Evolutionary conservation across 2,797 vertebrate genomes (phyloP).

Genomic region (Thaleichthys pacificus): DNA sequence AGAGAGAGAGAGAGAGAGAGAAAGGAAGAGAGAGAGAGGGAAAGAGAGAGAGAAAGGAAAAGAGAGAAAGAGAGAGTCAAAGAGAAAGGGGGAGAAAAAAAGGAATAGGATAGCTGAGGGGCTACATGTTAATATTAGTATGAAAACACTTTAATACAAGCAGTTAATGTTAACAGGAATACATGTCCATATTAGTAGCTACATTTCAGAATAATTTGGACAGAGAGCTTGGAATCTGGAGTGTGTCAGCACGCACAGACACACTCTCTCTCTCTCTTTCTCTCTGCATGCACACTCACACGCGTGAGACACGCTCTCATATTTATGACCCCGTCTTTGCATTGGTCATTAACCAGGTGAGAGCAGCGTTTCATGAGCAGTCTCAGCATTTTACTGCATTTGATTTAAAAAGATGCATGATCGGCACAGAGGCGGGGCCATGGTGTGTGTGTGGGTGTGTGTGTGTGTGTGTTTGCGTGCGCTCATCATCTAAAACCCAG

Average conservation of each 20-base stretch:
- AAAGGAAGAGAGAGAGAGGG: slow-evolving; percentile 17
- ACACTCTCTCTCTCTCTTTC: not conserved
- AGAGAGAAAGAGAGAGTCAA: slow-evolving; percentile 6
- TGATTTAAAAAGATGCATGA: slow-evolving; percentile 58
- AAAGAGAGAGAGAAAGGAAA: slow-evolving; percentile 17
- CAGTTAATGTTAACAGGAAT: too few species aligned
- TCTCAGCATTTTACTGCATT: slow-evolving; percentile 55
- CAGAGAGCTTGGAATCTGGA: not conserved
- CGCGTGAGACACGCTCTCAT: slow-evolving; percentile 5
- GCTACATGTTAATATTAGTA: too few species aligned
- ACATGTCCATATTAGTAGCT: too few species aligned
- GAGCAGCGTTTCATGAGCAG: slow-evolving; percentile 58
- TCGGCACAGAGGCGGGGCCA: slow-evolving; percentile 16
- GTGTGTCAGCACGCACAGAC: not conserved
- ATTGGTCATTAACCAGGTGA: slow-evolving; percentile 64
- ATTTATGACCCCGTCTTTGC: slow-evolving; percentile 52
- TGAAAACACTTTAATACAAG: too few species aligned
- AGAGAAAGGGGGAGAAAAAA: slow-evolving; percentile 34
- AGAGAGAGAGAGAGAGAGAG: slow-evolving; percentile 40
- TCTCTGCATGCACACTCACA: not conserved
- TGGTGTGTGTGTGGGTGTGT: not conserved
- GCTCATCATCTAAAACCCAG: too few species aligned
- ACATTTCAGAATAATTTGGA: too few species aligned
- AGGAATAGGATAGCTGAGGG: slow-evolving; percentile 33
- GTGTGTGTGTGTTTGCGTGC: not conserved